Evolutionary conservation across 2,113 vertebrate species (phyloP).

Genomic region (Pyrgilauda ruficollis): DNA sequence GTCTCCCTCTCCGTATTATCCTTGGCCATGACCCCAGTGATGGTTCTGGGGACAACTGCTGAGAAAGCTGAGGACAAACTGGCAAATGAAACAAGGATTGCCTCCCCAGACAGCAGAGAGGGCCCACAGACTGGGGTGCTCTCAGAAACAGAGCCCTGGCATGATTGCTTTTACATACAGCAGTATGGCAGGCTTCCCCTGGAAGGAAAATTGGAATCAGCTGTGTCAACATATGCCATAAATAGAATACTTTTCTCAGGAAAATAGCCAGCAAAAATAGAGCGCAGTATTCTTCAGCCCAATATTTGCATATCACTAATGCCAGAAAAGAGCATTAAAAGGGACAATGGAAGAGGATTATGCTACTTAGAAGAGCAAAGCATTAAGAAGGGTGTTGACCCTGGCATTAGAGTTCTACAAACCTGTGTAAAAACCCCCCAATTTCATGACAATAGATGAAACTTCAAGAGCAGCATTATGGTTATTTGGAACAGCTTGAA

Average conservation of each 20-base stretch:
- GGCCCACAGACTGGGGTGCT: background rate
- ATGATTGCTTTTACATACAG: background rate
- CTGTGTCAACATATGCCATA: slow-evolving; percentile 29
- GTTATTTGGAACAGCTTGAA: background rate
- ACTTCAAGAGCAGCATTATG: background rate
- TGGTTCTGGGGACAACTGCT: background rate
- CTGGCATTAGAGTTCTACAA: background rate
- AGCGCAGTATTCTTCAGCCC: background rate
- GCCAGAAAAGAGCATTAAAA: background rate
- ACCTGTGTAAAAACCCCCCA: background rate
- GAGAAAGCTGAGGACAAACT: background rate
- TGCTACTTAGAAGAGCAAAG: background rate
- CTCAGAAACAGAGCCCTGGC: slow-evolving; percentile 3
- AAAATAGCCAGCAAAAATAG: slow-evolving; percentile 36
- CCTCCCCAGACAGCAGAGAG: background rate
- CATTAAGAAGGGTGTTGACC: background rate
- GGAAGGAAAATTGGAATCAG: slow-evolving; percentile 43
- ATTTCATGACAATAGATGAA: background rate
- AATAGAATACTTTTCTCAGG: slow-evolving; percentile 36
- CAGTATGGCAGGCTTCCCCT: background rate
- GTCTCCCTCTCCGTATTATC: background rate
- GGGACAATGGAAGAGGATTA: background rate
- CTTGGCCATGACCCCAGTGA: background rate
- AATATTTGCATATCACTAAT: background rate
- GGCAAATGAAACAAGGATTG: background rate